Evolutionary conservation across 2,888 invertebrate genomes (phyloP).

Genomic region (Drosophila antonietae): DNA sequence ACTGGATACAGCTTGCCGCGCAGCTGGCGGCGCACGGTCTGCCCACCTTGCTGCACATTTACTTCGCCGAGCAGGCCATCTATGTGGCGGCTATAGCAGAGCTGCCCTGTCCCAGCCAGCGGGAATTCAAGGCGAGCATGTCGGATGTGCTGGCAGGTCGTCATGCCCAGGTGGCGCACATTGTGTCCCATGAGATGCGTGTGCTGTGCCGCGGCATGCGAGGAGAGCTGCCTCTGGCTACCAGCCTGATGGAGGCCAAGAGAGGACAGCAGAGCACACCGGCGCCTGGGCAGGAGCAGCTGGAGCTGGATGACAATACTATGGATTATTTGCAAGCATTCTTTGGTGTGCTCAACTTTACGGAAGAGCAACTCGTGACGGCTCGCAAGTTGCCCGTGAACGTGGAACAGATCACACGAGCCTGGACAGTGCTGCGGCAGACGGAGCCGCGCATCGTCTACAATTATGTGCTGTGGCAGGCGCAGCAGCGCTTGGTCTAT

Average conservation of each 20-base stretch:
- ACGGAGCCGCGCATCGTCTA: conserved; percentile 77
- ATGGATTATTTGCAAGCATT: conserved; percentile 69
- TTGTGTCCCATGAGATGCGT: conserved; percentile 76
- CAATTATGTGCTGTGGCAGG: conserved; percentile 82
- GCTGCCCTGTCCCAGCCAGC: conserved; percentile 64
- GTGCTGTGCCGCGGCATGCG: conserved; percentile 71
- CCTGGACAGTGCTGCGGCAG: conserved; percentile 59
- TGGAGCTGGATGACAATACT: conserved; percentile 54
- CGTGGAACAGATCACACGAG: conserved; percentile 54
- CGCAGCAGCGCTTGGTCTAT: conserved; percentile 57
- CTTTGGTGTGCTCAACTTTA: conserved; percentile 68
- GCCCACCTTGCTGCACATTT: conserved; percentile 74
- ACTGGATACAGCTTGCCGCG: conserved; percentile 76
- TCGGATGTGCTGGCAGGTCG: conserved; percentile 49
- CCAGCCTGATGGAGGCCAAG: conserved; percentile 19
- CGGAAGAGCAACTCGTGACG: conserved; percentile 52
- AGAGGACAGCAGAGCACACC: not conserved
- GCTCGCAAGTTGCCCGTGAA: conserved; percentile 74
- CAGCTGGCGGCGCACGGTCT: conserved; percentile 77
- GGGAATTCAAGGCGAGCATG: conserved; percentile 53
- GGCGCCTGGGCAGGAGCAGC: conserved; percentile 22
- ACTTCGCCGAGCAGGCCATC: conserved; percentile 79
- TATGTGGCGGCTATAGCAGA: conserved; percentile 72
- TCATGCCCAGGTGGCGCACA: conserved; percentile 68
- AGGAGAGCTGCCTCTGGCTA: conserved; percentile 53